Evolutionary conservation across 2,888 invertebrate species (phyloP).

Genomic region (Margaritifera margaritifera): DNA sequence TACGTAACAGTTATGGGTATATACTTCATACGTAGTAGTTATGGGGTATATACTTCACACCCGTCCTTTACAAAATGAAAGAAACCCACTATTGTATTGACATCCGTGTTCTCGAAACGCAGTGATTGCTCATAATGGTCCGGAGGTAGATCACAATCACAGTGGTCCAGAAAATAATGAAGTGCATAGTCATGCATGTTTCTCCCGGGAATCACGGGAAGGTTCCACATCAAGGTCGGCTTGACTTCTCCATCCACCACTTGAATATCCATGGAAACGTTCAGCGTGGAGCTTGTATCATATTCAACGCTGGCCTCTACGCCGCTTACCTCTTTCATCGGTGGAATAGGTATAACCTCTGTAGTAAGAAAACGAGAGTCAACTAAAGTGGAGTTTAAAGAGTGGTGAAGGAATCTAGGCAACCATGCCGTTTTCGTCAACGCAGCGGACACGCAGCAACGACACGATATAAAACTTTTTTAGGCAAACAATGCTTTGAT

Average conservation of each 20-base stretch:
- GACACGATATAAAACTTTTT: no score
- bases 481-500: no score
- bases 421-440: no score
- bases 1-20: no score
- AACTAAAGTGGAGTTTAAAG: no score
- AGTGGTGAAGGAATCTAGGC: no score
- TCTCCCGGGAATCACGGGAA: slow-evolving; percentile 9
- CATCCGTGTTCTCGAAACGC: background rate
- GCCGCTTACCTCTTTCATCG: background rate
- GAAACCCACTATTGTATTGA: background rate
- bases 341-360: no score
- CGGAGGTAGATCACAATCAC: slow-evolving; percentile 40
- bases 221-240: slow-evolving; percentile 30
- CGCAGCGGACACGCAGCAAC: no score
- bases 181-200: slow-evolving; percentile 26
- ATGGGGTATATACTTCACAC: no score
- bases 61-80: background rate
- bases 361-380: no score
- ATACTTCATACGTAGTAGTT: no score
- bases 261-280: slow-evolving; percentile 21
- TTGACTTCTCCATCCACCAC: slow-evolving; percentile 18
- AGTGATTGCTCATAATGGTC: slow-evolving; percentile 26
- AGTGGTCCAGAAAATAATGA: slow-evolving; percentile 40
- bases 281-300: slow-evolving; percentile 19
- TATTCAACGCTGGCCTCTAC: background rate